Conservation (phyloP, 2,888 invertebrate species). For the Megalurothrips usitatus region DNA sequence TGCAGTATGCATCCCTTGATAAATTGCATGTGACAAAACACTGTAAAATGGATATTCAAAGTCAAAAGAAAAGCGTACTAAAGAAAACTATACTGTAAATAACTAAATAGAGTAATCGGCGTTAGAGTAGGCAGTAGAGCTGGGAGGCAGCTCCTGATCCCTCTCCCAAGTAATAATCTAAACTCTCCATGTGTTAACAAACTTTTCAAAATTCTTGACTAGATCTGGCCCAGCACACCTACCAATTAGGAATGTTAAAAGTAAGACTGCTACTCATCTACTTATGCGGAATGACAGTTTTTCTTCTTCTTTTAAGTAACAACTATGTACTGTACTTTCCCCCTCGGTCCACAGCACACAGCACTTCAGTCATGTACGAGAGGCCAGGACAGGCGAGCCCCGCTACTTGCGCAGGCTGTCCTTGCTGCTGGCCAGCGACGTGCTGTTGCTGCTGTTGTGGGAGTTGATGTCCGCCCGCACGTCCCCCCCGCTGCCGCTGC, state of each 20-base stretch:
- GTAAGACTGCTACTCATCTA: conserved; percentile 4
- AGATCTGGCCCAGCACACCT: not conserved
- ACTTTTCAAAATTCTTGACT: not conserved
- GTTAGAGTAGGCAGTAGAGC: not conserved
- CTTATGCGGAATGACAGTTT: not conserved
- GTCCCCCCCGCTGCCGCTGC: conserved; percentile 40
- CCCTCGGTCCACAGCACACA: not conserved
- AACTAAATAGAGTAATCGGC: not conserved
- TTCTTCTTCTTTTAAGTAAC: not conserved
- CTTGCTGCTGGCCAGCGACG: conserved; percentile 44
- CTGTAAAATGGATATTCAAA: too few relatives aligned
- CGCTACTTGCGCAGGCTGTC: conserved; percentile 44
- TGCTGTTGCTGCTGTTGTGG: conserved; percentile 41
- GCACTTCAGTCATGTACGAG: not conserved
- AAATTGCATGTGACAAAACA: too few relatives aligned
- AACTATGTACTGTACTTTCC: not conserved
- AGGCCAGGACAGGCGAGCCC: not conserved
- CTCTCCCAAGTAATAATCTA: not conserved
- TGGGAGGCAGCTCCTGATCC: not conserved
- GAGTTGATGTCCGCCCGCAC: conserved; percentile 35
- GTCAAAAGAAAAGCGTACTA: not conserved
- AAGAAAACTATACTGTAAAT: not conserved
- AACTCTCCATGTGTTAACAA: not conserved
- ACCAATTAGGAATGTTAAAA: not conserved
- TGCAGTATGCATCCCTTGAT: too few relatives aligned